Base-by-base conservation (phyloP, 2,888 invertebrate species). In the Euzetes globulus region DNA sequence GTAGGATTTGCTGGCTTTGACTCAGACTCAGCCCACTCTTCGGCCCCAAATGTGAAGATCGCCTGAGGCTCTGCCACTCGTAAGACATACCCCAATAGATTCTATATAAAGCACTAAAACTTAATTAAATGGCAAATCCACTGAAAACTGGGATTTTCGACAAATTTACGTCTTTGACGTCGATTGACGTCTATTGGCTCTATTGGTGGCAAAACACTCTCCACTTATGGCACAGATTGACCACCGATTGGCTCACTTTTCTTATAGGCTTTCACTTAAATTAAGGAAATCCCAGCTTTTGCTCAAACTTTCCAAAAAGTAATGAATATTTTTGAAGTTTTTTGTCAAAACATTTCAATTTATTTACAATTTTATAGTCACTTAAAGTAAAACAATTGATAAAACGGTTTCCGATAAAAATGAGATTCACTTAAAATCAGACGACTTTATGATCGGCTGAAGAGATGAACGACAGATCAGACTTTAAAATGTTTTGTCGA, bases 1-100 rank as follows among this genome's bases (percentile, higher is more conserved):
- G 65, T 65, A 37, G 37, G 37, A 65, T 65, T 65, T 65, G 65
- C 29, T 65, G 65, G 65, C 19, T 65, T n/a, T 65, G 37, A 29
- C 15, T 37, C 1, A 37, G 41, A 65, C 37, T 37, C 65, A 65
- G 65, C 65, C 65, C 65, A 65, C 33, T 65, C 33, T 65, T 65
- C 65, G 41, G 65, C 65, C 65, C 37, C 65, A 41, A 37, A 65
- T n/a, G 33, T 19, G 65, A 33, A 13, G 37, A 65, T 65, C 19
- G 65, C 65, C 65, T 65, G 27, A 33, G 65, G 65, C 37, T 65
- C 17, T 65, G 60, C 41, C 25, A 29, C 27, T 37, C 65, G 37
- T 19, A 37, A 33, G 37, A 65, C 65, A 65, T 65, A 37, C n/a
- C 37, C 19, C 17, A 63, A 29, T 63, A 27, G 15, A 63, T 25